Percentiles rank a stretch among this genome's conserved stretches.
phyloP scores from a whole-genome alignment of 2,888 invertebrate species.

The Drosophila paucipuncta region DNA sequence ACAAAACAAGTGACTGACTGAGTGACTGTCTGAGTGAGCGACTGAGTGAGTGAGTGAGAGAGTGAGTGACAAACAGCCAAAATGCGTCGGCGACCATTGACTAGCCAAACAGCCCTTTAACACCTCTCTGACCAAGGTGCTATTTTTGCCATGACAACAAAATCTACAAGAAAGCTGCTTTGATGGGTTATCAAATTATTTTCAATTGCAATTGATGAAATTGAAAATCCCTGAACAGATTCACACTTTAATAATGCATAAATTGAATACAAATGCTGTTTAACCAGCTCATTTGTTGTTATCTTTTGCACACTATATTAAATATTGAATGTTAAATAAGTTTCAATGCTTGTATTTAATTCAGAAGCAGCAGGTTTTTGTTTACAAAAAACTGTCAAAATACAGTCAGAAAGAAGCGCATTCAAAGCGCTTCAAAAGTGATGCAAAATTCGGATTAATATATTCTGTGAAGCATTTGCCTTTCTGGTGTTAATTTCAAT shows the following conservation, averaged over 20 bases:
- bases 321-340: background rate
- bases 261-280: slow-evolving; percentile 2
- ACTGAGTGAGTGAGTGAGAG: background rate
- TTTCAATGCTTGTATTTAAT: background rate
- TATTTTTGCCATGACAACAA: background rate
- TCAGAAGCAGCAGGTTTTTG: slow-evolving; percentile 6
- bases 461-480: slow-evolving; percentile 3
- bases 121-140: slow-evolving; percentile 25
- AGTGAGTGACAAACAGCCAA: slow-evolving; percentile 26
- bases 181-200: background rate
- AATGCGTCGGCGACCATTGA: slow-evolving; percentile 21
- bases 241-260: background rate
- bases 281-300: background rate
- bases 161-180: background rate
- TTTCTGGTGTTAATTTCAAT: slow-evolving; percentile 65
- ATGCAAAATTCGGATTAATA: background rate
- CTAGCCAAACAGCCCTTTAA: slow-evolving; percentile 29
- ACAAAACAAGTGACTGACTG: slow-evolving; percentile 14
- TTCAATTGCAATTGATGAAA: background rate
- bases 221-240: background rate
- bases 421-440: background rate
- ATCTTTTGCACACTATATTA: background rate
- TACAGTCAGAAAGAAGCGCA: background rate
- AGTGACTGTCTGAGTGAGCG: background rate
- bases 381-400: slow-evolving; percentile 1